Conservation (phyloP, 2,797 vertebrate genomes). For the Falco novaeseelandiae region DNA sequence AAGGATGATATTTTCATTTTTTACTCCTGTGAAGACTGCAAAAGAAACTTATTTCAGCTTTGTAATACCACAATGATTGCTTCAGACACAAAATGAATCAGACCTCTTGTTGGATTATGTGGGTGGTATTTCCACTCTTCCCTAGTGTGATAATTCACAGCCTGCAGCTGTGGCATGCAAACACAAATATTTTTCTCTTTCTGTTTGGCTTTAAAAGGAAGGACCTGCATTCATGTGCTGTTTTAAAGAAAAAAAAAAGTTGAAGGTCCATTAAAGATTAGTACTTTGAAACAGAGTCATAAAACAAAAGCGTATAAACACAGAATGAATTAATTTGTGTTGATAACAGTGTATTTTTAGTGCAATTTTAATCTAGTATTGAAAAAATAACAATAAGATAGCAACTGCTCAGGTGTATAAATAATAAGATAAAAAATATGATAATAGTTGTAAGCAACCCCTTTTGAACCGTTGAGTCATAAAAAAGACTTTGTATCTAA, state of each 20-base stretch:
- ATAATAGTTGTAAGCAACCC: background rate
- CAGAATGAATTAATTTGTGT: background rate
- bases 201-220: constrained; percentile 57
- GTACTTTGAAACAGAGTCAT: constrained; percentile 20
- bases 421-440: background rate
- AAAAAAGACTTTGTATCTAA: background rate
- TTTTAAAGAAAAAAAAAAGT: background rate
- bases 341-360: background rate
- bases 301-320: constrained; percentile 15
- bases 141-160: constrained; percentile 71
- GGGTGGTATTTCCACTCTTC: constrained; percentile 70
- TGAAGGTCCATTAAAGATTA: constrained; percentile 22
- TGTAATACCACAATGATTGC: constrained; percentile 55
- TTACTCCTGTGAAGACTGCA: constrained; percentile 55
- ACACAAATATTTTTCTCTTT: constrained; percentile 68
- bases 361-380: background rate
- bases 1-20: constrained; percentile 19
- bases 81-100: constrained; percentile 75
- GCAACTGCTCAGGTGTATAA: background rate
- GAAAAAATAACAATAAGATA: background rate
- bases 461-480: background rate
- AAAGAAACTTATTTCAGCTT: constrained; percentile 70
- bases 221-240: background rate
- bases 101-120: constrained; percentile 67
- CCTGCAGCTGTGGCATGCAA: constrained; percentile 57